These are phyloP conservation scores for Mastomys natalensis DNA, from an alignment of 2,113 vertebrate genomes.

Conservation along the genomic window DNA sequence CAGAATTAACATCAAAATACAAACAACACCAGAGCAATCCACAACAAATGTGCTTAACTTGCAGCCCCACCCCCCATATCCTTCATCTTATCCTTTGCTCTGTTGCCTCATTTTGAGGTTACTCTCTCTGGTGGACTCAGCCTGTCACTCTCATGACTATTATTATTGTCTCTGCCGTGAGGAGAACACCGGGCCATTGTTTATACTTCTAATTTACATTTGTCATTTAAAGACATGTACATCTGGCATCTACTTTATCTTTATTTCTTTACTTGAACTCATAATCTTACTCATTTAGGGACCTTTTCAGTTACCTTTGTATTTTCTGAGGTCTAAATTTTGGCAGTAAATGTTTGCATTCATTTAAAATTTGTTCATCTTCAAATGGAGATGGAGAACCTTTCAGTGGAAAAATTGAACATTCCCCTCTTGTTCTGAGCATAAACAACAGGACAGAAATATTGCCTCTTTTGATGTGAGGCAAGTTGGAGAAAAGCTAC, in stretches of 20 bases:
- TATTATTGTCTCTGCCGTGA: not conserved
- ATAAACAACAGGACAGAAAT: not conserved
- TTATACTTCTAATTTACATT: not conserved
- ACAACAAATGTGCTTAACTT: not conserved
- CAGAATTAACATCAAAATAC: too few relatives aligned
- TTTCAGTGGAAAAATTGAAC: not conserved
- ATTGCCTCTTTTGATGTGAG: not conserved
- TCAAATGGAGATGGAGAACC: not conserved
- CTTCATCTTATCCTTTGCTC: not conserved
- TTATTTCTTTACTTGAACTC: not conserved
- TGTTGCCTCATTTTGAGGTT: not conserved
- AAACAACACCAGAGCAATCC: too few relatives aligned
- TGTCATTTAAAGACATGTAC: not conserved
- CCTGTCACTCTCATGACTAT: not conserved
- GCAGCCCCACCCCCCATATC: too few relatives aligned
- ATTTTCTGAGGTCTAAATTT: not conserved
- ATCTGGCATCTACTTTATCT: too few relatives aligned
- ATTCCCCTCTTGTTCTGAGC: not conserved
- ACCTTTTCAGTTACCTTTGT: not conserved
- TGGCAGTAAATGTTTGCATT: not conserved
- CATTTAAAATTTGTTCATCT: not conserved
- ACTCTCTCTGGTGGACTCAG: too few relatives aligned
- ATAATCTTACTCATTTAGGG: not conserved
- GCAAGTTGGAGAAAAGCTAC: not conserved
- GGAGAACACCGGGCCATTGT: not conserved